phyloP scores from a whole-genome alignment of 2,113 vertebrate species.

The Prochilodus magdalenae region DNA sequence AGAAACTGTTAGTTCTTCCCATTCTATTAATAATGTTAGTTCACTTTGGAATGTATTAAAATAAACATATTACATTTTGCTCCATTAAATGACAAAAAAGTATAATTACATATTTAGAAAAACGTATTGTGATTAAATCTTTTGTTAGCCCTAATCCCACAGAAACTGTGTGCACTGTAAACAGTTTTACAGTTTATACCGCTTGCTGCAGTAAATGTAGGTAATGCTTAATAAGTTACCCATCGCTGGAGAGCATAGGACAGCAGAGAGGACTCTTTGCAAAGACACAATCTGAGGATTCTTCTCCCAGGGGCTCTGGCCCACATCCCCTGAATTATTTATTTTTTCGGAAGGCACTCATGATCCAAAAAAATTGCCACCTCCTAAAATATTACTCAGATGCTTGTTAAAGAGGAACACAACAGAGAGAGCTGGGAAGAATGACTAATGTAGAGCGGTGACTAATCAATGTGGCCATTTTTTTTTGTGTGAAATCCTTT shows the following conservation, averaged over 20 bases:
- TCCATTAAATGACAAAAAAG: too few species aligned
- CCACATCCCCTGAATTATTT: slow-evolving; percentile 48
- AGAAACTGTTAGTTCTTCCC: too few species aligned
- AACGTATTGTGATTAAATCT: too few species aligned
- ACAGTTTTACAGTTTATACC: neutral
- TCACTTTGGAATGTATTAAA: too few species aligned
- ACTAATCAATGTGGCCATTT: neutral
- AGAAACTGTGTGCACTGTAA: neutral
- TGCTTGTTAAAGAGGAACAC: slow-evolving; percentile 10
- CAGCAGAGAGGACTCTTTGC: neutral
- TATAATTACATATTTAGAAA: too few species aligned
- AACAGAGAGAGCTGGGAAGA: neutral
- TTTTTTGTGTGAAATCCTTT: neutral
- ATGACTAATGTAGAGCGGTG: neutral
- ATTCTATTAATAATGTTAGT: too few species aligned
- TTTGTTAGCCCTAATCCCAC: neutral
- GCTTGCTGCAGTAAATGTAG: neutral
- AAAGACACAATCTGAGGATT: slow-evolving; percentile 38
- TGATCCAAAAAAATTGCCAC: slow-evolving; percentile 2
- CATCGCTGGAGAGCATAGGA: slow-evolving; percentile 4
- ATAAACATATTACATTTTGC: too few species aligned
- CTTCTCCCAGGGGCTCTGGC: slow-evolving; percentile 27
- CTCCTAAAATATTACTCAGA: slow-evolving; percentile 16
- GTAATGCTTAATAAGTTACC: neutral
- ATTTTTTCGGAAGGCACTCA: slow-evolving; percentile 42